These are phyloP conservation scores for Hozukius guyotensis DNA, from an alignment of 2,797 vertebrate species.

Conservation along the genomic window DNA sequence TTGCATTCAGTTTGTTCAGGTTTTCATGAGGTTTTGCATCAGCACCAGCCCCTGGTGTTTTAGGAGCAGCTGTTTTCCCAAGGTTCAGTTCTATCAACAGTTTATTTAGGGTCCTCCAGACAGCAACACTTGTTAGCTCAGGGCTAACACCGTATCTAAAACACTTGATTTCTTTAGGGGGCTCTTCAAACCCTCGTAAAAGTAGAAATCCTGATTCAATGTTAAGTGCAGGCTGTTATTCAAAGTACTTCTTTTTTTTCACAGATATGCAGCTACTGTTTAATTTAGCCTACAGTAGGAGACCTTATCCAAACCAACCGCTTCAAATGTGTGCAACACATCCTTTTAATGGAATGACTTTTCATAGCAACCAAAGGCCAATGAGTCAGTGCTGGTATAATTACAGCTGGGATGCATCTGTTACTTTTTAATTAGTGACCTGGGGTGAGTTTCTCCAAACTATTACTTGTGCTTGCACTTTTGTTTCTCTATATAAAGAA, in stretches of 20 bases:
- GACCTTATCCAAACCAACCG: conserved; percentile 17
- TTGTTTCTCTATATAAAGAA: conserved; percentile 5
- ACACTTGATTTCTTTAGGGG: conserved; percentile 45
- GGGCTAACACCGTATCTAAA: conserved; percentile 40
- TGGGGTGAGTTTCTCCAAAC: conserved; percentile 49
- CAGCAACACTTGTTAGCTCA: conserved; percentile 52
- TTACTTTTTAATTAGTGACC: conserved; percentile 71
- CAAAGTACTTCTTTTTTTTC: background rate
- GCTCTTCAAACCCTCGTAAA: conserved; percentile 46
- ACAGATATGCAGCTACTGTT: background rate
- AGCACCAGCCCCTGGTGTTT: conserved; percentile 27
- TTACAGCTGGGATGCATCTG: conserved; percentile 63
- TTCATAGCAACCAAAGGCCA: conserved; percentile 56
- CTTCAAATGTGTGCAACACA: conserved; percentile 20
- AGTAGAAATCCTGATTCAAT: conserved; percentile 29
- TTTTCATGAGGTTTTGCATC: conserved; percentile 23
- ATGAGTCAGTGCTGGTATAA: conserved; percentile 58
- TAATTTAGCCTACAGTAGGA: background rate
- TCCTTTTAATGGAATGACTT: conserved; percentile 53
- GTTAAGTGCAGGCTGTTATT: conserved; percentile 26
- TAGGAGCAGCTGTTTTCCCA: conserved; percentile 59
- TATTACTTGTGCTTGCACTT: conserved; percentile 21
- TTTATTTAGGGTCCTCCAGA: conserved; percentile 59
- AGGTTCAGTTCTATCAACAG: conserved; percentile 47
- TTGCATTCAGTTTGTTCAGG: conserved; percentile 28